A percentile compares a stretch with the other conserved stretches of the same genome.
These are phyloP conservation scores for Acrocephalus kingi DNA, from an alignment of 2,113 vertebrate species.

Conservation along the genomic window DNA sequence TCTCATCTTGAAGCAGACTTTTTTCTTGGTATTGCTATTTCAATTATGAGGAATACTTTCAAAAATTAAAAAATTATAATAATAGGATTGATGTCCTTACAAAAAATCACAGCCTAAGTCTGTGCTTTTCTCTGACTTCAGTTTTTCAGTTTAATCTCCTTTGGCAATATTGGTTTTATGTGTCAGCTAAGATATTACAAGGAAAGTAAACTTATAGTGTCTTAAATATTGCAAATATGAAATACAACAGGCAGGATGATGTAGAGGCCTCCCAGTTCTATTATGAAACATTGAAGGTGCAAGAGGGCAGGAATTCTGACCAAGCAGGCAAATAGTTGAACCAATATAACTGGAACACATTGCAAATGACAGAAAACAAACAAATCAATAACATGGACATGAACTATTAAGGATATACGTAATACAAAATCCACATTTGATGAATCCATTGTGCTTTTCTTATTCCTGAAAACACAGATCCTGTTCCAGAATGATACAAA, in stretches of 20 bases:
- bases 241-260: background rate
- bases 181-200: background rate
- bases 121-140: background rate
- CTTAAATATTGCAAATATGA: background rate
- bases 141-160: background rate
- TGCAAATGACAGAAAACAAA: background rate
- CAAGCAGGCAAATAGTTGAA: background rate
- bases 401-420: background rate
- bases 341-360: background rate
- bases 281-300: background rate
- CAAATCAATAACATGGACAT: background rate
- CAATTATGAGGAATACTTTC: background rate
- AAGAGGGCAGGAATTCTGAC: background rate
- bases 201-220: background rate
- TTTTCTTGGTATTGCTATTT: background rate
- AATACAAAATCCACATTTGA: background rate
- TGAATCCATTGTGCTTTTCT: background rate
- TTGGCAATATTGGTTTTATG: background rate
- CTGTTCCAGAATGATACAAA: background rate
- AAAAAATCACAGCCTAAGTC: background rate
- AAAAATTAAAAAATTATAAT: background rate
- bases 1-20: background rate
- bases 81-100: background rate
- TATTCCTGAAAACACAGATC: background rate
- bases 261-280: background rate